Percentiles rank a stretch among this genome's conserved stretches.
Conservation (phyloP, 2,797 vertebrate species). For the Pyrocephalus nanus region DNA sequence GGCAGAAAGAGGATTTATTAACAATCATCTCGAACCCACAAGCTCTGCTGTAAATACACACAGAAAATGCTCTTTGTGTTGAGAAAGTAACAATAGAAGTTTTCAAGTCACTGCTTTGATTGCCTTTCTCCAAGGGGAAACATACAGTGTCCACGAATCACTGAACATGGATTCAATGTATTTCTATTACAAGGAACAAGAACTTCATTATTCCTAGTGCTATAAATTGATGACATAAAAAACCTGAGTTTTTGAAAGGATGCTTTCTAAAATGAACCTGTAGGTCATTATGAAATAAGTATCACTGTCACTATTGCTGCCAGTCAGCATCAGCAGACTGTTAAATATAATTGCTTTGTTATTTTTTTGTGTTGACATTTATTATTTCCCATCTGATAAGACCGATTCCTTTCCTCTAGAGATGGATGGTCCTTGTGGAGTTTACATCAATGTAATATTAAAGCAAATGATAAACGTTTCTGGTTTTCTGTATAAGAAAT, state of each 20-base stretch:
- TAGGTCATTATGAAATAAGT: not conserved
- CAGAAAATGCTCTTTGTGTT: not conserved
- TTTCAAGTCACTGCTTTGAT: conserved; percentile 4
- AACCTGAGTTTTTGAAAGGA: not conserved
- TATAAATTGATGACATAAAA: conserved; percentile 50
- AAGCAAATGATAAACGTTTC: not conserved
- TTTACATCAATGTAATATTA: not conserved
- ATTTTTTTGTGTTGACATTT: conserved; percentile 18
- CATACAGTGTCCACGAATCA: not conserved
- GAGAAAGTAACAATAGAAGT: not conserved
- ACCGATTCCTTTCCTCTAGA: not conserved
- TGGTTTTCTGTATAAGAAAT: not conserved
- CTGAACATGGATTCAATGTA: conserved; percentile 4
- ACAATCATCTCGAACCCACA: not conserved
- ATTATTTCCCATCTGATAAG: conserved; percentile 42
- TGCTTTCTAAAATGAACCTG: not conserved
- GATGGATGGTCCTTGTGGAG: not conserved
- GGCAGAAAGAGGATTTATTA: not conserved
- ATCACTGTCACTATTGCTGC: not conserved
- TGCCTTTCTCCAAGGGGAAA: conserved; percentile 39
- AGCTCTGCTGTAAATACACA: not conserved
- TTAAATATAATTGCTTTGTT: conserved; percentile 8
- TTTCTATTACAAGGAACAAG: conserved; percentile 31
- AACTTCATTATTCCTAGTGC: conserved; percentile 17
- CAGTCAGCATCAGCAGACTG: conserved; percentile 13